Base-by-base conservation (phyloP, 2,888 invertebrate species). In the Pristionchus fissidentatus region DNA sequence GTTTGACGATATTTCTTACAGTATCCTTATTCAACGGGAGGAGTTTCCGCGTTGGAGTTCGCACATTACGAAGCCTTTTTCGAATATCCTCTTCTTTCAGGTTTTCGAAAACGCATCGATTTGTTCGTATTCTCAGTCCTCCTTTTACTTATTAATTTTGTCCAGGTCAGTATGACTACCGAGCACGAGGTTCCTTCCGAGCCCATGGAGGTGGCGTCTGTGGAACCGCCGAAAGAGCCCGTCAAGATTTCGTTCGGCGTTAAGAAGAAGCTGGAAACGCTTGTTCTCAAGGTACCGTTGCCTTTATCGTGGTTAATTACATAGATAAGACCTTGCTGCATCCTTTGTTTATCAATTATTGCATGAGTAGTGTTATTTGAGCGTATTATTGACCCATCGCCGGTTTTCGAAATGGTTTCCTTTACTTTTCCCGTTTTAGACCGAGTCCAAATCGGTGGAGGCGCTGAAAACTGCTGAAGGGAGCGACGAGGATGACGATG, bases 181-280 rank as follows among this genome's bases (percentile, higher is more conserved):
- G 80, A 81, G n/a, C 22, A 35, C 41, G 80, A 60, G n/a, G 80
- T 81, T 7, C 46, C 80, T 32, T 43, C 22, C n/a, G 55, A 52
- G 26, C n/a, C 80, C 1, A 62, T 62, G 80, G 62, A 60, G 43
- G 80, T 81, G 22, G 46, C 38, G 2, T 62, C 80, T 46, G 43
- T 62, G 22, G 62, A 60, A 26, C 79, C 79, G 10, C 38, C 22
- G 29, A 57, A 55, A 29, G 79, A 55, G 26, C 70, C 83, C 41
- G 70, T 84, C 35, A 88, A 88, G 85, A 87, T 89, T 35, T 88
- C 89, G 19, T 89, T 89, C 73, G 89, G 88, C 15, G 84, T 89
- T 29, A 88, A 87, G 52, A 84, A 86, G 73, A 85, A 85, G 83
- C 86, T 86, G 32, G 88, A 86, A 19, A 81, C 49, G 8, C 70